Base-by-base conservation (phyloP, 2,113 vertebrate genomes). In the Dromiciops gliroides region DNA sequence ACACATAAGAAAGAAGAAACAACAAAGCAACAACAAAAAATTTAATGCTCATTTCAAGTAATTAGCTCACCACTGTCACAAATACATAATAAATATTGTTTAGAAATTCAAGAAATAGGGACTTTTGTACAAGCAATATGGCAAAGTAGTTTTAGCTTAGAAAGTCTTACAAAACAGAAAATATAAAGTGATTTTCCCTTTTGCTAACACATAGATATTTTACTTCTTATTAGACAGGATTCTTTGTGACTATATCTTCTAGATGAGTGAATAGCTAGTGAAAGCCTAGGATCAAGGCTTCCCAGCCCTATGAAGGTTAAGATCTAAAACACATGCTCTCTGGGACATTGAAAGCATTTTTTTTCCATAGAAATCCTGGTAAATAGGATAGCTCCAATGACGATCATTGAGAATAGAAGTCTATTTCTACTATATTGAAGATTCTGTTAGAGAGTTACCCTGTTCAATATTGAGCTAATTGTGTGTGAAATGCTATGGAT, bases 391-490 rank as follows among this genome's bases (percentile, higher is more conserved):
- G 90, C 28, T 93, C 23, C 93, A 95, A 93, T 95, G 44, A 28
- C 51, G 92, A 26, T 19, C 26, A 89, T 53, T 51, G 60, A 11
- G 31, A 90, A 19, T 88, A 23, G 9, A 75, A 11, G 37, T 93
- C 60, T 26, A 28, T 7, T 8, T 92, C 31, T 49, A 75, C 90
- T 53, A 95, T 95, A 53, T 44, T 91, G 44, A 37, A 93, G 5
- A 83, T 44, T 89, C 26, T 50, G 16, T 91, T 93, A 90, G 47
- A 91, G n/a, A 89, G n/a, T 75, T 51, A 51, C 3, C 95, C 51
- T 51, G 28, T 93, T 95, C n/a, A 75, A 4, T 56, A 95, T 53
- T 89, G 67, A 95, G 7, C 31, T 75, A 94, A 92, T n/a, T 47
- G 28, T n/a, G 2, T 67, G 28, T 50, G 8, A 91, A 90, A 25